Percentiles rank a stretch among this genome's conserved stretches.
Conservation (phyloP, 2,113 vertebrate species). For the Todiramphus saurophagus region DNA sequence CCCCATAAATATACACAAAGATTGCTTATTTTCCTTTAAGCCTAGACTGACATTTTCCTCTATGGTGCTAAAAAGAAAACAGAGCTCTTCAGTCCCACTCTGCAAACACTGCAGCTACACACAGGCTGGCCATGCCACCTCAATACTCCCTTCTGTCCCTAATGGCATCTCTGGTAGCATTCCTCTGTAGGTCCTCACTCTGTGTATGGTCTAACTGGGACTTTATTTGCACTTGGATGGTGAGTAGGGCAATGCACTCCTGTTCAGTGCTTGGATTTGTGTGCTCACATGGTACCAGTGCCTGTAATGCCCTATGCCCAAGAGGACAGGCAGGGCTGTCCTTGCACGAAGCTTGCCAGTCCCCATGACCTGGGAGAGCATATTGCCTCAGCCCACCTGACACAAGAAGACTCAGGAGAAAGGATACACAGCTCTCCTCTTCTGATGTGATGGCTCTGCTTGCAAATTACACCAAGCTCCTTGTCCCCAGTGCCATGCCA, state of each 20-base stretch:
- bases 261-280: too few species aligned
- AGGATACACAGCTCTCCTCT: neutral
- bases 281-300: rapidly evolving
- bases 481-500: neutral
- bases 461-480: neutral
- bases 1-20: neutral
- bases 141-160: rapidly evolving
- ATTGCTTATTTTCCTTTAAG: neutral
- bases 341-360: neutral
- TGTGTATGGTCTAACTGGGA: rapidly evolving
- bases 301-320: rapidly evolving
- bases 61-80: neutral
- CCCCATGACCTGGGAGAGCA: rapidly evolving
- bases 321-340: neutral
- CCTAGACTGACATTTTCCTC: neutral
- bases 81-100: neutral
- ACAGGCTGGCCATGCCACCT: rapidly evolving
- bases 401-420: neutral
- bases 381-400: neutral
- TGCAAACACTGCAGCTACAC: neutral
- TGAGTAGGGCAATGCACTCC: rapidly evolving
- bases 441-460: neutral
- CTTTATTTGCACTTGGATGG: too few species aligned
- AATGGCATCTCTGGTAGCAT: rapidly evolving
- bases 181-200: neutral